Evolutionary conservation across 35 echinoderm and acorn worm species (phyloP), one percentile per base, ranked within the genome.

Genomic region (Antedon bifida): DNA sequence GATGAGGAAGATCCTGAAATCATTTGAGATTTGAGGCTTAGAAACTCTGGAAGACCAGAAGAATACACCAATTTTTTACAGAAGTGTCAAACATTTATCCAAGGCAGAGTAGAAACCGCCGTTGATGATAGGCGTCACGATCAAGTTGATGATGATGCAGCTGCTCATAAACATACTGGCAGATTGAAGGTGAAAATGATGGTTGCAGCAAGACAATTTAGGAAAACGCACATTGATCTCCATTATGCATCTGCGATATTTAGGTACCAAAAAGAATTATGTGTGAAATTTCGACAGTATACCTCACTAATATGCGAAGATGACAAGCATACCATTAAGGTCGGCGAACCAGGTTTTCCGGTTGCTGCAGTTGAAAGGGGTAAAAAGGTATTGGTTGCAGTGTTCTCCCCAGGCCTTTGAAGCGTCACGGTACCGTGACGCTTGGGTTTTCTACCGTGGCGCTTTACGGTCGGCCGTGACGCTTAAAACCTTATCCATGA

Each of bases 1-100:
- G 89, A 91, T 79, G 74, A 91, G 10, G 89, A 91, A 78, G 79
- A 91, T 35, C 76, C 89, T 0, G 81, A 82, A 85, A 38, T 87
- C 26, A 73, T 83, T 83, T 90, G 89, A 84, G 89, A 90, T 78
- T 30, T 85, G 12, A 35, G 88, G 77, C 21, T 81, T 0, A 14
- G 1, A 31, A 76, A 83, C 32, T 29, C 19, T 38, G 77, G 83
- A 2, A 34, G 89, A 28, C 78, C 79, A 76, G 32, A 86, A 42
- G 36, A 90, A 39, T 81, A 81, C 32, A 23, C 83, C 1, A 30
- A 46, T 1, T 86, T 90, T 56, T 30, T 86, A 5, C 21, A 29
- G 34, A 76, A 88, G 30, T 88, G 87, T 35, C 87, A 88, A 30
- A 45, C 82, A 32, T 81, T 74, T 82, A 36, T 87, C 1, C 12